Base-by-base conservation (phyloP, 2,888 invertebrate genomes). In the Crocallis elinguaria region DNA sequence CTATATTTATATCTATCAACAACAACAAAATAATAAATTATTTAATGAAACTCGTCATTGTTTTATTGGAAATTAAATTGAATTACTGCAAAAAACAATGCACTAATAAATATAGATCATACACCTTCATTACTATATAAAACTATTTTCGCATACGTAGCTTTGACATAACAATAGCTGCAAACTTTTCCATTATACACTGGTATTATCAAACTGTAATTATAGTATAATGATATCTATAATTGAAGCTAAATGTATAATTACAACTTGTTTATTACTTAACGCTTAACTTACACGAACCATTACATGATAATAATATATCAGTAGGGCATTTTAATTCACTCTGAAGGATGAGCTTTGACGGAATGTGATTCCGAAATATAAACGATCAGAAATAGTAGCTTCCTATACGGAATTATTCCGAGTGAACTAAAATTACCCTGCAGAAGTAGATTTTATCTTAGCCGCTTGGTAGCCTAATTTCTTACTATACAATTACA, bases 171-270 rank as follows among this genome's bases (percentile, higher is more conserved):
- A 23, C 6, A 8, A 17, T n/a, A 33, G 6, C 2, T 21, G 29
- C 33, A 70, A 69, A 57, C 58, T 33, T 67, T 73, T 74, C 74
- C 74, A 58, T 12, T 60, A 9, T 56, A 57, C 51, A 45, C 43
- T 45, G 44, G 42, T 39, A 49, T 38, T 19, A 5, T 13, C 29
- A 27, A 11, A 9, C 38, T 27, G 12, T 30, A 41, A 45, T 45
- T 51, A 50, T 8, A 42, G 30, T 32, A 35, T 16, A 11, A 42
- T 33, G 17, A 48, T n/a, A 39, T 29, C 8, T 17, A 35, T 30
- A 36, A 42, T 36, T 44, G 23, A 16, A 43, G 37, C 49, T 57
- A 51, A 46, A 29, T 32, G 11, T 25, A 23, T 49, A 33, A 51
- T 46, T 48, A 55, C 36, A 37, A 41, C 27, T 48, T 50, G 14